Evolutionary conservation across 2,888 invertebrate genomes (phyloP).

Genomic region (Bruchidius siliquastri): DNA sequence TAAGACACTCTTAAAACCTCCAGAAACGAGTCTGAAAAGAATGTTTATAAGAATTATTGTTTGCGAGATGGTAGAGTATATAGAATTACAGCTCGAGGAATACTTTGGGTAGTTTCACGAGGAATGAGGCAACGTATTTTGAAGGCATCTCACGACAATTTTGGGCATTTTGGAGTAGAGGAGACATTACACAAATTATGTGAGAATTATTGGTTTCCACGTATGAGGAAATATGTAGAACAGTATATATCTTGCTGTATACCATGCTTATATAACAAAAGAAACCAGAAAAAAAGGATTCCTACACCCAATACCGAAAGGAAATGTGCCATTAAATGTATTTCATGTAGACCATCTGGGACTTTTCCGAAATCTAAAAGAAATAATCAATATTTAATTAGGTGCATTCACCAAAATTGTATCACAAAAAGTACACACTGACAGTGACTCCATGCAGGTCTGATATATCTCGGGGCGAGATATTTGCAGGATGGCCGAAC

Average conservation of each 20-base stretch:
- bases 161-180: conserved; percentile 39
- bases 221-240: conserved; percentile 38
- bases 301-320: conserved; percentile 14
- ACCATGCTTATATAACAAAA: conserved; percentile 14
- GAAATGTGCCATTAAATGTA: conserved; percentile 6
- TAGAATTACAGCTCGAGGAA: conserved; percentile 17
- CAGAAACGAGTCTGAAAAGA: conserved; percentile 14
- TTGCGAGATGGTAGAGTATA: conserved; percentile 17
- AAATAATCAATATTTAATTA: conserved; percentile 26
- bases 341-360: conserved; percentile 41
- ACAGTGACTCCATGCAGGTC: neutral
- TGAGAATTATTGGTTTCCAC: conserved; percentile 43
- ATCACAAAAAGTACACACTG: conserved; percentile 17
- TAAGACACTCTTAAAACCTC: conserved; percentile 15
- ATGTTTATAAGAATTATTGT: conserved; percentile 17
- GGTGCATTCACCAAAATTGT: conserved; percentile 14
- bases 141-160: conserved; percentile 37
- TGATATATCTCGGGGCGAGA: conserved; percentile 7
- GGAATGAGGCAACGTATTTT: conserved; percentile 29
- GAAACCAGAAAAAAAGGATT: conserved; percentile 10
- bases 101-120: conserved; percentile 34
- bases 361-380: conserved; percentile 36
- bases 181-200: conserved; percentile 33
- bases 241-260: conserved; percentile 36
- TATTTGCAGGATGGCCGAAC: conserved; percentile 9